Evolutionary conservation across 1,140 invertebrate species (phyloP).

Genomic region (Drosophila varians): DNA sequence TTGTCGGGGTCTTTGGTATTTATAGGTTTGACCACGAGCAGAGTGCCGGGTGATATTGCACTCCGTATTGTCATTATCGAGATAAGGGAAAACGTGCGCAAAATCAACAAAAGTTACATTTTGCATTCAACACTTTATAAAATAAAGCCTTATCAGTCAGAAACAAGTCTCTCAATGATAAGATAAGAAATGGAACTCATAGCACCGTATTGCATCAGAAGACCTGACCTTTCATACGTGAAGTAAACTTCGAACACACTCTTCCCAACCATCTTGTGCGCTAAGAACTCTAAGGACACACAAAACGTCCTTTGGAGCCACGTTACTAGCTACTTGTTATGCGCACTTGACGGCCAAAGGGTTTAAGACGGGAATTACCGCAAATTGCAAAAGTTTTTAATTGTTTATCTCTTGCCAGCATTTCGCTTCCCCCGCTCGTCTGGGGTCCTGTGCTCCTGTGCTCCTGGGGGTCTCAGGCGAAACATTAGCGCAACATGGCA

Average conservation of each 20-base stretch:
- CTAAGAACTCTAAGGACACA: not conserved
- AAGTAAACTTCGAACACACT: not conserved
- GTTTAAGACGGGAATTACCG: slow-evolving; percentile 71
- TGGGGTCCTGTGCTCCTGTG: not conserved
- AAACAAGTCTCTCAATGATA: slow-evolving; percentile 5
- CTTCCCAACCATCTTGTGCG: slow-evolving; percentile 1
- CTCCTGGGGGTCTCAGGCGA: slow-evolving; percentile 29
- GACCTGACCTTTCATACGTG: not conserved
- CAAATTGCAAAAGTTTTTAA: slow-evolving; percentile 81
- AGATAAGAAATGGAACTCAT: slow-evolving; percentile 28
- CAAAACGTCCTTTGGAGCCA: slow-evolving; percentile 1
- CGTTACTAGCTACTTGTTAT: slow-evolving; percentile 30
- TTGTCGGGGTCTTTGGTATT: slow-evolving; percentile 6
- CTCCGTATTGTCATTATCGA: slow-evolving; percentile 1
- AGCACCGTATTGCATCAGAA: not conserved
- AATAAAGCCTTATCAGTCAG: slow-evolving; percentile 24
- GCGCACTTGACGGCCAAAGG: slow-evolving; percentile 33
- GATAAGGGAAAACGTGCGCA: slow-evolving; percentile 49
- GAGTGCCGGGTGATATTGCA: slow-evolving; percentile 32
- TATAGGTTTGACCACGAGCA: slow-evolving; percentile 22
- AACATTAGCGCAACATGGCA: slow-evolving; percentile 75
- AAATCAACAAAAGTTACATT: slow-evolving; percentile 54
- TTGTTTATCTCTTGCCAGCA: slow-evolving; percentile 65
- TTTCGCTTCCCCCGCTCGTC: not conserved
- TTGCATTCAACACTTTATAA: slow-evolving; percentile 29